Base-by-base conservation (phyloP, 2,113 vertebrate species). In the Hyperopisus bebe region DNA sequence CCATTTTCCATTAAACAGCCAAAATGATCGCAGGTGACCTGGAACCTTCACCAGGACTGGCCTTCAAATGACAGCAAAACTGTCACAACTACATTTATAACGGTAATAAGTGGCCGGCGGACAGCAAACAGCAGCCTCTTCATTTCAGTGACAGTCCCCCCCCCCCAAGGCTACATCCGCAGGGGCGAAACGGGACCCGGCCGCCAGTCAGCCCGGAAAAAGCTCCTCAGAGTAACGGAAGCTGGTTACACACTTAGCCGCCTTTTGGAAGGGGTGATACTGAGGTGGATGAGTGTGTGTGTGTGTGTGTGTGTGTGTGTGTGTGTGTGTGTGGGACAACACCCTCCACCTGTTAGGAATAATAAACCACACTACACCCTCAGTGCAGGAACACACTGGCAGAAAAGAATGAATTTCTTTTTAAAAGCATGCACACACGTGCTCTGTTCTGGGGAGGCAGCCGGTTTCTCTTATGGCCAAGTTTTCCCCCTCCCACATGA, bases 331-430 rank as follows among this genome's bases (percentile, higher is more conserved):
- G 17, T 17, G 58, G 0, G 31, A 39, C 31, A 77, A 39, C 70
- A 74, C 44, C 7, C 82, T 47, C 44, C 82, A 47, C 39, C 42
- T 9, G 35, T 5, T 13, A 4, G 83, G 24, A 50, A 48, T 85
- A 44, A 47, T 21, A 84, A 21, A 11, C 46, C 5, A 50, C 4
- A 27, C 8, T 21, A 50, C 10, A 13, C 8, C n/a, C 90, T 90
- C 89, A 87, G 46, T 91, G 44, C 89, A 93, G 92, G 92, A 94
- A 90, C 55, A 89, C 50, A 87, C 87, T 92, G 90, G 89, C 91
- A 86, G 91, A 93, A 93, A 93, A 95, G 88, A 80, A 27, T 2
- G 21, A n/a, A 2, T 17, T 51, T 51, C 5, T 53, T 53, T 53
- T 19, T 5, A 1, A 19, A 53, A 50, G 6, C 7, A 2, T 31